A percentile compares a stretch with the other conserved stretches of the same genome.
Evolutionary conservation across 37 sponge, comb jelly and placozoan genomes (phyloP).

Genomic region (Oscarella lobularis): DNA sequence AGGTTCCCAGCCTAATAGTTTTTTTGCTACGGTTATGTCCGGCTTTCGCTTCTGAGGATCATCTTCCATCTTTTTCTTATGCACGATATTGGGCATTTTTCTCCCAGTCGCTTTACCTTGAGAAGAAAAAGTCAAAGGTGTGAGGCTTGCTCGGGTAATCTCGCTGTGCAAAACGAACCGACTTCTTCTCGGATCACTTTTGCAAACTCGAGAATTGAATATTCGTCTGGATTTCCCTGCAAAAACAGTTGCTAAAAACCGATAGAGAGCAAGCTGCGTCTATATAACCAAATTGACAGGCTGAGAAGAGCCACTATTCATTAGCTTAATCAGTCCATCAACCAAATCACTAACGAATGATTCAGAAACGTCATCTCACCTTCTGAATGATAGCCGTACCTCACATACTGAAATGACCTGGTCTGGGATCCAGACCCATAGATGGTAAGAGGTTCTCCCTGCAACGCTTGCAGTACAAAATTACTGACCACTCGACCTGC

Average conservation of each 20-base stretch:
- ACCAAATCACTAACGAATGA: conserved; percentile 60
- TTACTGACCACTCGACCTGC: conserved; percentile 89
- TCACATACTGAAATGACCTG: conserved; percentile 82
- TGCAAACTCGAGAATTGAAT: conserved; percentile 75
- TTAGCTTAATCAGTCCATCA: conserved; percentile 63
- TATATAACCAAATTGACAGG: conserved; percentile 70
- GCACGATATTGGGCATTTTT: conserved; percentile 5
- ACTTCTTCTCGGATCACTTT: conserved; percentile 25
- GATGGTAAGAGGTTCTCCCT: conserved; percentile 58
- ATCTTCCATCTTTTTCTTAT: conserved; percentile 41
- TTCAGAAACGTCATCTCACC: neutral
- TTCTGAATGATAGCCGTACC: conserved; percentile 10
- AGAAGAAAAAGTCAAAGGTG: neutral
- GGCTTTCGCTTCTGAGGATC: conserved; percentile 77
- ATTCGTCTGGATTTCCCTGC: conserved; percentile 83
- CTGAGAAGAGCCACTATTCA: conserved; percentile 53
- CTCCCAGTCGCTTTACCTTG: neutral
- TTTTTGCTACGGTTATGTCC: conserved; percentile 49
- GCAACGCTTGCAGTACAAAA: conserved; percentile 81
- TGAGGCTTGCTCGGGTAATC: neutral
- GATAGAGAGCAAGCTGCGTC: neutral
- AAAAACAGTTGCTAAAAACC: neutral
- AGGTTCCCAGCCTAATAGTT: conserved; percentile 58
- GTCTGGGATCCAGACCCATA: conserved; percentile 72
- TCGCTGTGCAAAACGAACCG: conserved; percentile 14